Base-by-base conservation (phyloP, 2,113 vertebrate species). In the Megaceryle maxima region DNA sequence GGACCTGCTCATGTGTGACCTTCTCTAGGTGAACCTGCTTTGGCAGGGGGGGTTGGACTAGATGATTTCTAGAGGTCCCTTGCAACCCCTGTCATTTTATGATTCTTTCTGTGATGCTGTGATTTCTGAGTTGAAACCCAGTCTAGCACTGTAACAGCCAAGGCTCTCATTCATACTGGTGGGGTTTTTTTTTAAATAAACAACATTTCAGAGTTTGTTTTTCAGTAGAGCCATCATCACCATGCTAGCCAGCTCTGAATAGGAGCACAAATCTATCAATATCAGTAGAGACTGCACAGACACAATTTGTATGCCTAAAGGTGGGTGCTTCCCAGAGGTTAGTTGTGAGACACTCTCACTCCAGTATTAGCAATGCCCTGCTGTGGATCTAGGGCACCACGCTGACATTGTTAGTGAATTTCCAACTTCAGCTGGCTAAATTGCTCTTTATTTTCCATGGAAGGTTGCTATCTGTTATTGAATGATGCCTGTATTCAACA, bases 261-360 rank as follows among this genome's bases (percentile, higher is more conserved):
- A 70, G 78, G 44, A 56, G 73, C 84, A 46, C 18, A 57, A 31
- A 21, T 44, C 73, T 62, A 6, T 51, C 51, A 16, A 2, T 43
- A 14, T 39, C 68, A 17, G 51, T 10, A 37, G 31, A 76, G 17
- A 1, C 66, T 25, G n/a, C 24, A 37, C 25, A 35, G 70, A 19
- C 5, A 35, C 31, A 11, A 0, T 3, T 16, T 20, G n/a, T 55
- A 0, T 44, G 29, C 62, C 41, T 11, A 0, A 62, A 75, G 59
- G 55, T 4, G 14, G 37, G 24, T 4, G 16, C 41, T 87, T 59
- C 81, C 72, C 62, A 37, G 28, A 41, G 51, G n/a, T 41, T n/a
- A 9, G 2, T 0, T 11, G 13, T 18, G 57, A 64, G 53, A 16
- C 11, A 7, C 22, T 46, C 81, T 57, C 22, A 25, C 81, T 57